Evolutionary conservation across 2,888 invertebrate genomes (phyloP).

Genomic region (Scaptomyza polygonia): DNA sequence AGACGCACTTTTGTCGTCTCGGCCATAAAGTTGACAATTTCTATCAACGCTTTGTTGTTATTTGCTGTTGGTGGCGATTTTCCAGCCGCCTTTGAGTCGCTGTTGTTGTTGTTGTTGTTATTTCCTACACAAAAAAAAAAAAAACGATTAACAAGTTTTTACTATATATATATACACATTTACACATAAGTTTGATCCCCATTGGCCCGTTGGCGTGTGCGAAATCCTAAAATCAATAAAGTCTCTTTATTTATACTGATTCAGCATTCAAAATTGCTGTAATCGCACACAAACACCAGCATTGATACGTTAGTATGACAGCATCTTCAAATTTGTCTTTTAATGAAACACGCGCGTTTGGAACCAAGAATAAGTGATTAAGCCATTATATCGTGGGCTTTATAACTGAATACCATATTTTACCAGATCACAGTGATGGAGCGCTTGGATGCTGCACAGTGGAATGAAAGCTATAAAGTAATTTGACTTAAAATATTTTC

Average conservation of each 20-base stretch:
- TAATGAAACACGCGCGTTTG: conserved; percentile 21
- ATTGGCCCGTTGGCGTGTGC: conserved; percentile 6
- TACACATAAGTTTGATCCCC: too few relatives aligned
- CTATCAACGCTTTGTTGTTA: conserved; percentile 60
- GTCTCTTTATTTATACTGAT: conserved; percentile 17
- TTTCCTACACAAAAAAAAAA: conserved; percentile 34
- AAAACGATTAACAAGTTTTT: conserved; percentile 29
- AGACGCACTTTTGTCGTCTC: conserved; percentile 80
- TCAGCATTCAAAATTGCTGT: conserved; percentile 23
- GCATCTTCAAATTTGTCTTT: conserved; percentile 10
- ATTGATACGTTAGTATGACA: conserved; percentile 15
- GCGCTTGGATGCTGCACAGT: conserved; percentile 10
- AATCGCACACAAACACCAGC: conserved; percentile 41
- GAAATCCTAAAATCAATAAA: conserved; percentile 10
- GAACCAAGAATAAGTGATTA: conserved; percentile 31
- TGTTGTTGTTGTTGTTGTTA: conserved; percentile 36
- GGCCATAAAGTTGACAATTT: conserved; percentile 70
- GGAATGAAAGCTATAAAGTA: conserved; percentile 12
- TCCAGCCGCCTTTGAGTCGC: conserved; percentile 27
- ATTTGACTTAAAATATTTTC: too few relatives aligned
- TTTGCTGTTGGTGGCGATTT: conserved; percentile 33
- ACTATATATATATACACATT: background rate
- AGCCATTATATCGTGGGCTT: conserved; percentile 28
- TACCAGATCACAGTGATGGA: background rate
- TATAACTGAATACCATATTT: conserved; percentile 4